Evolutionary conservation across 2,888 invertebrate genomes (phyloP), one percentile per base, ranked within the genome.

Genomic region (Drymonia ruficornis): DNA sequence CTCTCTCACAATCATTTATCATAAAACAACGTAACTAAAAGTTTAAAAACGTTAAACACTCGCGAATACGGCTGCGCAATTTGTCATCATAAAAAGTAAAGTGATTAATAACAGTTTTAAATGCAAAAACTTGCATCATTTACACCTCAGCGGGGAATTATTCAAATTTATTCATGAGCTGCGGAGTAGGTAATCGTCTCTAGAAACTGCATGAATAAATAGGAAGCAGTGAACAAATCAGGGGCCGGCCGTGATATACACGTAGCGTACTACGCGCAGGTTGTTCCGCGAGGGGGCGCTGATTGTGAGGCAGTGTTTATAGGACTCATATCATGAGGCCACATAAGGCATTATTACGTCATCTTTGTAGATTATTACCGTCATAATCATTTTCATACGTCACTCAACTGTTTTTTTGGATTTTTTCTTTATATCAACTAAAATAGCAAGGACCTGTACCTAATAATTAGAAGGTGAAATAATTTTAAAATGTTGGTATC

Each of bases 101-200:
- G 80, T 78, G 79, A 88, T 87, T 87, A 87, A 86, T 85, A 88
- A 84, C 81, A 75, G 82, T 87, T 87, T 86, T 82, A 83, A 87
- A 89, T 87, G 87, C 85, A 88, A 87, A 89, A 90, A 89, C 86
- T 89, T 88, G 87, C 89, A 88, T 87, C 87, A 86, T 89, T 90
- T 86, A 86, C 88, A 88, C 87, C 86, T 89, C 81, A 78, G 80
- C 82, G 77, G 74, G 79, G 78, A 83, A 88, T 89, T 90, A 90
- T 90, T 88, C 77, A 88, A 87, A 90, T 89, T 82, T 89, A 90
- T 90, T 89, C 90, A 89, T 88, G 87, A 87, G 83, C 76, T 69
- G 74, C 77, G 76, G 83, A 87, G 84, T 83, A 83, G 86, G 87
- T 89, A 90, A 89, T 89, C 86, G 87, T 85, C 86, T 81, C 81